Percentiles rank a stretch among this genome's conserved stretches.
phyloP scores from a whole-genome alignment of 2,797 vertebrate species.

The Momotus momota region DNA sequence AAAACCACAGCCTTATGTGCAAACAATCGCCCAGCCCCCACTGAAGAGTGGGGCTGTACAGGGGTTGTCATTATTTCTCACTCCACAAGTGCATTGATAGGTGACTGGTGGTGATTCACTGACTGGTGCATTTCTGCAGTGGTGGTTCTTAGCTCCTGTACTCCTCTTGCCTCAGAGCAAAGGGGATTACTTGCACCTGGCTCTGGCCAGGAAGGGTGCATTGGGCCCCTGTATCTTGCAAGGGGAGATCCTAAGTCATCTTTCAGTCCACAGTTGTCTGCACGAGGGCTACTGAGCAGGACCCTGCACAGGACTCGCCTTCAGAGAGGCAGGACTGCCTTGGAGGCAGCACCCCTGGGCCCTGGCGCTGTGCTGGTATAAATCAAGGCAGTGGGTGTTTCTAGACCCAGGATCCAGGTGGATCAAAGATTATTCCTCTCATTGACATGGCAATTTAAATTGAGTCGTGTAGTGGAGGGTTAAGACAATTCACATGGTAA shows the following conservation, averaged over 20 bases:
- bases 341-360: neutral
- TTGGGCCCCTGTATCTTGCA: neutral
- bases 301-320: neutral
- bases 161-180: neutral
- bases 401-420: neutral
- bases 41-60: neutral
- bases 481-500: neutral
- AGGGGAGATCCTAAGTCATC: neutral
- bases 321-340: neutral
- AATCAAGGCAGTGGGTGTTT: neutral
- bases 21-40: neutral
- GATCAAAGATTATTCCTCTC: neutral
- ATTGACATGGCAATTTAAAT: neutral
- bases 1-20: neutral
- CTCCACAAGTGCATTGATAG: neutral
- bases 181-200: neutral
- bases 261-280: neutral
- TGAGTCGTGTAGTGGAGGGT: fast-evolving
- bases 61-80: neutral
- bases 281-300: neutral
- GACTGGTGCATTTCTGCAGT: neutral
- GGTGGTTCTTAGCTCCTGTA: neutral
- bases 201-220: neutral
- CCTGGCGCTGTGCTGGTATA: neutral
- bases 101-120: fast-evolving